Conservation (phyloP, 2,113 vertebrate species). For the Lagopus leucura region DNA sequence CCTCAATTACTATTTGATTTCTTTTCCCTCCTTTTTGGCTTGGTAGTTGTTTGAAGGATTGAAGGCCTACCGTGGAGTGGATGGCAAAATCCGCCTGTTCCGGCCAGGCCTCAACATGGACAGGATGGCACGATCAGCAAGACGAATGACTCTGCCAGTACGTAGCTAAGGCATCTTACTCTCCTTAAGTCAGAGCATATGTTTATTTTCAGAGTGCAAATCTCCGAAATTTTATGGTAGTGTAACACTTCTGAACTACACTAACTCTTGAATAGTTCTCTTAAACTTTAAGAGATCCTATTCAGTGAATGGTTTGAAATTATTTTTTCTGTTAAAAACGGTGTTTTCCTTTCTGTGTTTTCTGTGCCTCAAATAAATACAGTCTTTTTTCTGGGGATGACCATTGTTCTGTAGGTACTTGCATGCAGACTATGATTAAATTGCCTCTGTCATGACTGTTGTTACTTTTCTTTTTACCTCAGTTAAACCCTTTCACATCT, state of each 20-base stretch:
- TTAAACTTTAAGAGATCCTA: not conserved
- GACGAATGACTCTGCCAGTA: conserved; percentile 86
- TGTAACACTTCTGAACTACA: not conserved
- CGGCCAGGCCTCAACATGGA: conserved; percentile 89
- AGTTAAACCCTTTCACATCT: not conserved
- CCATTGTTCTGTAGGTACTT: not conserved
- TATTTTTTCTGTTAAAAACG: not conserved
- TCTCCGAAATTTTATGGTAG: not conserved
- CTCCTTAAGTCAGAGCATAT: not conserved
- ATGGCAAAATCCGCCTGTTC: conserved; percentile 87
- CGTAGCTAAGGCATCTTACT: not conserved
- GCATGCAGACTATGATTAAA: not conserved
- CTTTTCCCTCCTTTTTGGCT: not conserved
- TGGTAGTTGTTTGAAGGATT: conserved; percentile 90
- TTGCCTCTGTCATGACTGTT: not conserved
- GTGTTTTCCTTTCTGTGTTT: not conserved
- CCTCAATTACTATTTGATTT: not conserved
- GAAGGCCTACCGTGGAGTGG: conserved; percentile 89
- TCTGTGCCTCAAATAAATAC: not conserved
- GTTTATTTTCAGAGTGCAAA: not conserved
- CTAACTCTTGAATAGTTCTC: not conserved
- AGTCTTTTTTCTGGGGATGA: not conserved
- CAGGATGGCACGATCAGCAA: conserved; percentile 85
- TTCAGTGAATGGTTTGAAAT: not conserved
- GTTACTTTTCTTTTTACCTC: not conserved